These are phyloP conservation scores for Phrixothrix hirtus DNA, from an alignment of 2,888 invertebrate genomes.

Conservation along the genomic window DNA sequence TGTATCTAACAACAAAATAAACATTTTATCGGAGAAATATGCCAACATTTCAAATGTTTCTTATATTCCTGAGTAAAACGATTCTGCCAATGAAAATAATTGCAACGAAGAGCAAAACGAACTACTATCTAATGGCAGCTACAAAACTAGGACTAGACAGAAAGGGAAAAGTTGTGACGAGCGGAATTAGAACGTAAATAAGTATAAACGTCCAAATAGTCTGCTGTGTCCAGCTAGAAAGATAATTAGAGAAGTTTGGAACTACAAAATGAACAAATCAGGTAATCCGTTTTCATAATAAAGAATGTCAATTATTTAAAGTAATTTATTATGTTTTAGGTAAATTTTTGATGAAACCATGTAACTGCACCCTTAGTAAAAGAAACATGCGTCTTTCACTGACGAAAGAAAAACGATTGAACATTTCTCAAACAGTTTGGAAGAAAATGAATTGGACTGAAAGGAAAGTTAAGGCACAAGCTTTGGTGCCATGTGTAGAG, in stretches of 20 bases:
- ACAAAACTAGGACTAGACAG: background rate
- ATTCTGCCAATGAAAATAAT: background rate
- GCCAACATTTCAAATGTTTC: too few species aligned
- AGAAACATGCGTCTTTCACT: background rate
- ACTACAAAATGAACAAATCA: conserved; percentile 1
- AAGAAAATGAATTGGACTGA: background rate
- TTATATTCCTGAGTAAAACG: too few species aligned
- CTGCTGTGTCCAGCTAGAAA: background rate
- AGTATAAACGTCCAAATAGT: background rate
- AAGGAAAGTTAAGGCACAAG: conserved; percentile 2
- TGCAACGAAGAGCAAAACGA: background rate
- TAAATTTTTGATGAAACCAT: background rate
- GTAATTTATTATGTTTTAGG: background rate
- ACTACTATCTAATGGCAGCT: background rate
- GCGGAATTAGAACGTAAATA: background rate
- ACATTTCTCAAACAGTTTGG: background rate
- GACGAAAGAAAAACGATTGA: background rate
- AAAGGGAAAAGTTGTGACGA: background rate
- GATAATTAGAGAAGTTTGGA: background rate
- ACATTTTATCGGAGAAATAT: too few species aligned
- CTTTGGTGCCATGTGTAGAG: conserved; percentile 1
- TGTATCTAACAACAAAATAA: too few species aligned
- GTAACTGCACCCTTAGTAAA: background rate
- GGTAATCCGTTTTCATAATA: background rate
- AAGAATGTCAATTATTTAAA: background rate